Evolutionary conservation across 2,888 invertebrate species (phyloP).

Genomic region (Aspidiotus destructor): DNA sequence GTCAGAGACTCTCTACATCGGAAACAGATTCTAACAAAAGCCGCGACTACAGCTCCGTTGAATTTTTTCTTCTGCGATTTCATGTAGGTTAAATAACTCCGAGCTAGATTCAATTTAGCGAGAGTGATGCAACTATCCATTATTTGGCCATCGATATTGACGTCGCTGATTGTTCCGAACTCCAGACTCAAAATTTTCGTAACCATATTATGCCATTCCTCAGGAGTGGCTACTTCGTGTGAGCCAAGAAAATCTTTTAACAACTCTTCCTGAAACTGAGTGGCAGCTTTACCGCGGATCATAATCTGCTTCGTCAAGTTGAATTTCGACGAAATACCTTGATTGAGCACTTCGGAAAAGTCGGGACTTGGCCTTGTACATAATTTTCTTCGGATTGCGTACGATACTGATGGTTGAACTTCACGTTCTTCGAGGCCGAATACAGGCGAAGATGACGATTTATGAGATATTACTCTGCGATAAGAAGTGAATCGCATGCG

Average conservation of each 20-base stretch:
- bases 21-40: slow-evolving; percentile 50
- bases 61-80: slow-evolving; percentile 45
- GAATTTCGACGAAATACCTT: background rate
- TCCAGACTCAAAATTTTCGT: background rate
- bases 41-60: slow-evolving; percentile 51
- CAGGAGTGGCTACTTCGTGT: background rate
- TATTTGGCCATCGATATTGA: slow-evolving; percentile 24
- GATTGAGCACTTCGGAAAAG: background rate
- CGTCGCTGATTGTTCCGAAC: slow-evolving; percentile 2
- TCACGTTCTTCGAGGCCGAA: no score
- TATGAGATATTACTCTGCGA: no score
- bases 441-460: no score
- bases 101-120: slow-evolving; percentile 14
- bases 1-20: slow-evolving; percentile 40
- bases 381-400: no score
- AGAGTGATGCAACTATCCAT: background rate
- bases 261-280: background rate
- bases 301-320: background rate
- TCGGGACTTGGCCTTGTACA: no score
- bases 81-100: slow-evolving; percentile 49
- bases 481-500: no score
- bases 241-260: slow-evolving; percentile 3
- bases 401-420: no score
- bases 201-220: slow-evolving; percentile 11
- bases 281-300: slow-evolving; percentile 5